Evolutionary conservation across 2,797 vertebrate species (phyloP), one percentile per base, ranked within the genome.

Genomic region (Sebastes hubbsi): DNA sequence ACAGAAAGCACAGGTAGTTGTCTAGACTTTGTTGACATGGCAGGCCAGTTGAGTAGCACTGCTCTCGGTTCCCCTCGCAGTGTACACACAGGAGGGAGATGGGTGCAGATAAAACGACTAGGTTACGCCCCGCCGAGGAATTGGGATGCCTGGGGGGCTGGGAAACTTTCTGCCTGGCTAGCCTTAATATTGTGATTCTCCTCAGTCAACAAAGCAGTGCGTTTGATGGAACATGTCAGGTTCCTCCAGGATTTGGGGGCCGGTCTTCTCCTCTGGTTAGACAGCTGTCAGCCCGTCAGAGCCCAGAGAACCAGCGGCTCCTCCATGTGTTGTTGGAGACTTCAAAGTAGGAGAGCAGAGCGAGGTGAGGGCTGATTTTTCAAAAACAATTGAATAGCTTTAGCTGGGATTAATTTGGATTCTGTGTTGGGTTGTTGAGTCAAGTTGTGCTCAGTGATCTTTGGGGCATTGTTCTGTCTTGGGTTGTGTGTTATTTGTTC

Each of bases 71-170:
- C 80, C 80, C 67, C 78, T 89, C 74, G 29, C 85, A 90, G 87
- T 81, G 84, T 88, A 90, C 90, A 92, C 91, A 87, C 82, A 76
- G 82, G 86, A 91, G 91, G 64, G 90, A 94, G 95, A 95, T 95
- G 91, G 85, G 87, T 75, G 85, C 73, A 93, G 94, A 95, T 95
- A 94, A 94, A 91, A 90, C 13, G 60, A 78, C 83, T 69, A 87
- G 90, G 93, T 91, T 87, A 93, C 93, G 87, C 93, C 88, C 91
- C 91, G 8, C 83, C 64, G 85, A 93, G 91, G 93, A 94, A 94
- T 94, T 94, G 88, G 86, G 86, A 94, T 92, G 92, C 91, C 93
- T 91, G 74, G 84, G 93, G 93, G 88, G 87, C 79, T 80, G 83
- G 88, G 86, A 84, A 82, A 85, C 82, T 79, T 88, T 88, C 85